Evolutionary conservation across 2,797 vertebrate genomes (phyloP).

Genomic region (Apogon talboti): DNA sequence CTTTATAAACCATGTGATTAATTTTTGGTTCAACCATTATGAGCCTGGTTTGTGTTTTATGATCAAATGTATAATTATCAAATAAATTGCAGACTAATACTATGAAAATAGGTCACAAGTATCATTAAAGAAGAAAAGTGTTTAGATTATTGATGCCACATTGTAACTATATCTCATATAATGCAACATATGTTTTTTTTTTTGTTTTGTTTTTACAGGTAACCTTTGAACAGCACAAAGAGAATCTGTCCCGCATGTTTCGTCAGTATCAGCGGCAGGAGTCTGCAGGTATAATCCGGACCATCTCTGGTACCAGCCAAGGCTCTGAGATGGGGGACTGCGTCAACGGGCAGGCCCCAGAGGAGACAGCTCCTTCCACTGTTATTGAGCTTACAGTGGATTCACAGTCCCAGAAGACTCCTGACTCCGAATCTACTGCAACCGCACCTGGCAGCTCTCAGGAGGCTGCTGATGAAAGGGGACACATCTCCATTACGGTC

Average conservation of each 20-base stretch:
- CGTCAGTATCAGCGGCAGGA: slow-evolving; percentile 88
- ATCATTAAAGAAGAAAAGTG: too few relatives aligned
- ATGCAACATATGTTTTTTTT: not conserved
- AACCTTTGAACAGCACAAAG: slow-evolving; percentile 96
- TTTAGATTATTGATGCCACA: not conserved
- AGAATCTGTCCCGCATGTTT: slow-evolving; percentile 90
- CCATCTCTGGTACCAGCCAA: slow-evolving; percentile 83
- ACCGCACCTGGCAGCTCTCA: slow-evolving; percentile 39
- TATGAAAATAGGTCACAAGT: too few relatives aligned
- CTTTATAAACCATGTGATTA: too few relatives aligned
- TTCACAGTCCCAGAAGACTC: slow-evolving; percentile 46
- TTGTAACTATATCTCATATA: not conserved
- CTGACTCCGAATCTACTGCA: slow-evolving; percentile 42
- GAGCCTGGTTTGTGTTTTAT: too few relatives aligned
- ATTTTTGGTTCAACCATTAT: too few relatives aligned
- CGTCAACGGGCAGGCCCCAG: slow-evolving; percentile 60
- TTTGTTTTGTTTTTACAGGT: slow-evolving; percentile 84
- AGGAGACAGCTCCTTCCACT: slow-evolving; percentile 80
- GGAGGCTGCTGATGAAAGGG: slow-evolving; percentile 45
- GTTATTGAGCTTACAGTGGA: slow-evolving; percentile 83
- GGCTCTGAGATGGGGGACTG: slow-evolving; percentile 69
- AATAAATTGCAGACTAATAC: too few relatives aligned
- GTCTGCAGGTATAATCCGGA: slow-evolving; percentile 72
- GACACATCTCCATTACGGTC: slow-evolving; percentile 59
- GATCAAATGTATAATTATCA: too few relatives aligned